Percentiles rank a stretch among this genome's conserved stretches.
Evolutionary conservation across 2,113 vertebrate genomes (phyloP).

Genomic region (Harpagus bidentatus): DNA sequence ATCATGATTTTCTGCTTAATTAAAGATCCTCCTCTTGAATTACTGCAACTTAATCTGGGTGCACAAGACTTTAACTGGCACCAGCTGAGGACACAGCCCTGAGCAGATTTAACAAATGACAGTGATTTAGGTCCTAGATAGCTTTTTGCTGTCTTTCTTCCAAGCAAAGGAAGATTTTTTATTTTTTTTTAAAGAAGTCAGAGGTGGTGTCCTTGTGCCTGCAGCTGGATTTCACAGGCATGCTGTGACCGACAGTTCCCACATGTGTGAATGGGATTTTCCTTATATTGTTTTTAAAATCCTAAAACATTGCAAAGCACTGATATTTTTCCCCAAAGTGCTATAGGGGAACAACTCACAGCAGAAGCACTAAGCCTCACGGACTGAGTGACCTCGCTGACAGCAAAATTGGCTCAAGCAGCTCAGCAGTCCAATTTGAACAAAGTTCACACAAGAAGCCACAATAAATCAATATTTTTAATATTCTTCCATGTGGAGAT

Average conservation of each 20-base stretch:
- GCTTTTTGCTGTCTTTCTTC: neutral
- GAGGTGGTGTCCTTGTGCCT: neutral
- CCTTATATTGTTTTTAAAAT: neutral
- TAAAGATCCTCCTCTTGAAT: conserved; percentile 43
- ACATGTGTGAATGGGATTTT: neutral
- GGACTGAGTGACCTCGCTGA: accelerated
- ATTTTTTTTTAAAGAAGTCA: neutral
- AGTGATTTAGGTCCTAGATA: neutral
- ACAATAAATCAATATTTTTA: neutral
- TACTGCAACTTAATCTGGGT: neutral
- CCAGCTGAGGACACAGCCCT: neutral
- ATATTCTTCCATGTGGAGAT: neutral
- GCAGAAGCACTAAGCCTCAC: neutral
- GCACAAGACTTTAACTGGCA: neutral
- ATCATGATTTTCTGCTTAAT: conserved; percentile 29
- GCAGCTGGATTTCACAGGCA: neutral
- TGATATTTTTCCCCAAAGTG: neutral
- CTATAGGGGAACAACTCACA: neutral
- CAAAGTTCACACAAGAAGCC: neutral
- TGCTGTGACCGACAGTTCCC: neutral
- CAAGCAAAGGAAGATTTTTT: neutral
- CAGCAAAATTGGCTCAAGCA: neutral
- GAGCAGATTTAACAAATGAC: neutral
- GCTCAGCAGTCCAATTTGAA: neutral
- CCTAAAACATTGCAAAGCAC: neutral